These are phyloP conservation scores for Leptobrachium ailaonicum DNA, from an alignment of 2,113 vertebrate genomes.

Conservation along the genomic window DNA sequence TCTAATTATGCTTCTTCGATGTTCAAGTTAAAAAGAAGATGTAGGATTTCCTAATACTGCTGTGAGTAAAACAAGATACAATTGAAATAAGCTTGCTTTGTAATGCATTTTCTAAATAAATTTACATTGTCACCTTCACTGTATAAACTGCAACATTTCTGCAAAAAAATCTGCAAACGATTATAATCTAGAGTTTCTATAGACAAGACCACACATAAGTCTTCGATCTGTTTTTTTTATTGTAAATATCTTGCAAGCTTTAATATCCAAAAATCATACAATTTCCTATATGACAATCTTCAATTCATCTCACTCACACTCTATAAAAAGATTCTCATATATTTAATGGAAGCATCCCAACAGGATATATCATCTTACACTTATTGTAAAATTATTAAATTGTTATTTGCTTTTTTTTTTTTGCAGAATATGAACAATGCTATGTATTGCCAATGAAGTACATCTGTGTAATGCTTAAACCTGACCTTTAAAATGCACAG, in stretches of 20 bases:
- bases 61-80: background rate
- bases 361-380: slow-evolving; percentile 38
- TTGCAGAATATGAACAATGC: slow-evolving; percentile 8
- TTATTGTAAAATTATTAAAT: slow-evolving; percentile 38
- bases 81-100: background rate
- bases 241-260: slow-evolving; percentile 11
- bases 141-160: background rate
- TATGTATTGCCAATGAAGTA: slow-evolving; percentile 18
- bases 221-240: background rate
- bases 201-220: slow-evolving; percentile 20
- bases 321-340: slow-evolving; percentile 42
- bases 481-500: slow-evolving; percentile 37
- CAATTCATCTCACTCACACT: slow-evolving; percentile 35
- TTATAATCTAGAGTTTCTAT: background rate
- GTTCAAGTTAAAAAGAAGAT: slow-evolving; percentile 43
- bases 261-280: background rate
- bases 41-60: slow-evolving; percentile 36
- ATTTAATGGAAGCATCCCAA: slow-evolving; percentile 36
- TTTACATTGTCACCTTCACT: background rate
- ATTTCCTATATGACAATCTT: slow-evolving; percentile 17
- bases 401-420: slow-evolving; percentile 2
- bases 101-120: background rate
- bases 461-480: slow-evolving; percentile 35
- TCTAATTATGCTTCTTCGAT: slow-evolving; percentile 34
- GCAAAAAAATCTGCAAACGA: too few relatives aligned